Base-by-base conservation (phyloP, 2,113 vertebrate genomes). In the Oenanthe oenanthe region DNA sequence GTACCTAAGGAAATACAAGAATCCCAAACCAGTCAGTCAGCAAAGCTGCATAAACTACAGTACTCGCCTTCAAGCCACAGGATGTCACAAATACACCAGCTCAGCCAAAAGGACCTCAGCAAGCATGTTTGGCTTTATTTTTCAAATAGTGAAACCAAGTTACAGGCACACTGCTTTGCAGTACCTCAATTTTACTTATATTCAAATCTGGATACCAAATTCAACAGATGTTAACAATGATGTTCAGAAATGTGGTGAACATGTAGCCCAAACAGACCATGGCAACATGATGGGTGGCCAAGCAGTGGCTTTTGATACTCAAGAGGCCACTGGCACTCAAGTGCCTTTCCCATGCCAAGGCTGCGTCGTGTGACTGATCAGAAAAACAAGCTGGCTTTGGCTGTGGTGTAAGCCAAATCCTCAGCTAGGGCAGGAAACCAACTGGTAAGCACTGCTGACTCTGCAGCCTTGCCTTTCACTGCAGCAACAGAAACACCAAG, bases 1-100 rank as follows among this genome's bases (percentile, higher is more conserved):
- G 95, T 98, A 99, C 97, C 99, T 99, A 96, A 32, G 36, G 70
- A 60, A 93, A 92, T 29, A 89, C 3, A 93, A 95, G 25, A 83
- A 95, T 17, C 11, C 56, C 71, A 90, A 58, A 90, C 1, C 36
- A 79, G 34, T 60, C 65, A 85, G 61, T 84, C 26, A 92, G 29
- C 15, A 76, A 17, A 79, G 50, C 61, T 91, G 61, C 10, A 8
- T 29, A 54, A 89, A 75, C 10, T 54, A 43, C 12, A 40, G 11
- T 48, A 36, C 53, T 54, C 31, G 60, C 12, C 32, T 62, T 48
- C 36, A 72, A 65, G 51, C 25, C 36, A 79, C 1, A 45, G 38
- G 9, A 85, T 25, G 20, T n/a, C 36, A 84, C 31, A 50, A 70
- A 70, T 14, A 43, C 2, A 72, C 4, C 42, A 61, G 16, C 18